Evolutionary conservation across 2,888 invertebrate species (phyloP), one percentile per base, ranked within the genome.

Genomic region (Lamproptera curius): DNA sequence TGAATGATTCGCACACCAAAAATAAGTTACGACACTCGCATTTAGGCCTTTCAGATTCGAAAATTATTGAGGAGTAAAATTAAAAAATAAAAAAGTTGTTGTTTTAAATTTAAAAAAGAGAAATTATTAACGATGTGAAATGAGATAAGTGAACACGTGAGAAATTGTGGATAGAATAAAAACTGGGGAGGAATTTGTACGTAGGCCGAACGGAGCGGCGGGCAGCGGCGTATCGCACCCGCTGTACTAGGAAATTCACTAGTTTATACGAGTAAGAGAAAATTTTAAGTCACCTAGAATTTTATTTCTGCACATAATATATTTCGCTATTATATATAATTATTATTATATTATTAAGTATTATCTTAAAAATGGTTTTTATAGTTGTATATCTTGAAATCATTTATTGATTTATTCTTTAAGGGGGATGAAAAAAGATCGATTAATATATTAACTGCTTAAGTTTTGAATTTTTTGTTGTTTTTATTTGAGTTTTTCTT

Each of bases 1-100:
- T 4, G 13, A n/a, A 31, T 65, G 74, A 83, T 85, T 86, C 83
- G 83, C 87, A 89, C 88, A 89, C 86, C 89, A 88, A 88, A 88
- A 89, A 88, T 88, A n/a, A n/a, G n/a, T 85, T 89, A 89, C 89
- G 88, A 90, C 89, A 90, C 90, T 90, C 90, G 90, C 90, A 90
- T 90, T 90, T 90, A 90, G 90, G 90, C 90, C 89, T 90, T n/a
- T 90, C 89, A 88, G 89, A 90, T 87, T 89, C 89, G 11, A 89
- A 89, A 90, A 89, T 87, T 87, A 87, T 88, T 87, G 76, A 87
- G 86, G 83, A 84, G 79, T 76, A 71, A 76, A 34, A 37, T 33
- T n/a, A 15, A 16, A 11, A 17, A 80, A 70, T 56, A 11, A 31
- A 31, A 11, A 84, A 84, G 84, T 83, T 84, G 80, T 80, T 70